phyloP scores from a whole-genome alignment of 53 echinoderm and acorn worm species.

The Patiria pectinifera region DNA sequence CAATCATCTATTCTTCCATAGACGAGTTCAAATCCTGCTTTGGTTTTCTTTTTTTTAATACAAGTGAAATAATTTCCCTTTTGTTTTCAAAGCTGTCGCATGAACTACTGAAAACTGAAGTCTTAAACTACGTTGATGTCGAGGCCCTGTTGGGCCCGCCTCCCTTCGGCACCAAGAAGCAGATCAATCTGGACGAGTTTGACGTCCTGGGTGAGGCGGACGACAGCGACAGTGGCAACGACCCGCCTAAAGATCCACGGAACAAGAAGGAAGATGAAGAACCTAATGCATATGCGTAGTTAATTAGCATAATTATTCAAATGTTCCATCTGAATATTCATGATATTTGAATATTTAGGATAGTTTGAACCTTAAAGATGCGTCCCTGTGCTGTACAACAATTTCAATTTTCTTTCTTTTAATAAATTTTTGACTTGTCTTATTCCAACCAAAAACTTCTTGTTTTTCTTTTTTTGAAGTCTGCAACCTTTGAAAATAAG shows the following conservation, averaged over 20 bases:
- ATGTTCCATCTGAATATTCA: not conserved
- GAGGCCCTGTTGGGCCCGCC: constrained; percentile 88
- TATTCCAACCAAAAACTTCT: too few relatives aligned
- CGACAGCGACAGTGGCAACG: constrained; percentile 37
- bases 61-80: not conserved
- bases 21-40: too few relatives aligned
- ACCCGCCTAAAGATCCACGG: not conserved
- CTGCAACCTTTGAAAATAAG: too few relatives aligned
- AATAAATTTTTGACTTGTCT: too few relatives aligned
- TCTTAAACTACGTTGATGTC: constrained; percentile 88
- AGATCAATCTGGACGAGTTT: constrained; percentile 82
- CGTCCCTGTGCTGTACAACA: too few relatives aligned
- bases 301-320: not conserved
- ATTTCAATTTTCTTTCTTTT: too few relatives aligned
- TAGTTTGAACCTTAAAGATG: too few relatives aligned
- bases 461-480: too few relatives aligned
- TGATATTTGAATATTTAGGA: not conserved
- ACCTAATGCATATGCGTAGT: constrained; percentile 37
- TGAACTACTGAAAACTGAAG: constrained; percentile 85
- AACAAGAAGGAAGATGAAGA: constrained; percentile 15
- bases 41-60: not conserved
- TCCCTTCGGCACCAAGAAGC: constrained; percentile 87
- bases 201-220: constrained; percentile 58
- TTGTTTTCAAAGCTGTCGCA: constrained; percentile 54
- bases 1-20: too few relatives aligned